A percentile compares a stretch with the other conserved stretches of the same genome.
Conservation (phyloP, 2,113 vertebrate genomes). For the Zeus faber region DNA sequence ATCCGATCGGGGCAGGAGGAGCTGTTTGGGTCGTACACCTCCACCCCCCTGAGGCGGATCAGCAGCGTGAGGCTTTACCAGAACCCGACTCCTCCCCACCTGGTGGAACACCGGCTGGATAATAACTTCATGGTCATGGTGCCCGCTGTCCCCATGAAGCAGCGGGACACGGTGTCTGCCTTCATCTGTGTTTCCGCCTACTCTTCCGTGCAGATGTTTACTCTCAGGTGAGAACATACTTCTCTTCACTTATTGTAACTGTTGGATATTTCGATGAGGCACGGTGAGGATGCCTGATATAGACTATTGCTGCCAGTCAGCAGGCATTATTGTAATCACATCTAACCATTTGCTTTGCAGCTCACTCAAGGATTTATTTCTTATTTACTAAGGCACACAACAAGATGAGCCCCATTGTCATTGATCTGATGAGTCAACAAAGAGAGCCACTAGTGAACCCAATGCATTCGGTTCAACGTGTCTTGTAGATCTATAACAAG, state of each 20-base stretch:
- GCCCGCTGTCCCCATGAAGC: conserved; percentile 82
- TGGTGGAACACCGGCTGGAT: conserved; percentile 83
- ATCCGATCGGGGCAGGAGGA: conserved; percentile 83
- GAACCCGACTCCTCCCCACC: conserved; percentile 71
- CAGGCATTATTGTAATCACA: no score
- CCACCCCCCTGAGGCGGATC: conserved; percentile 80
- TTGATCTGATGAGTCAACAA: not conserved
- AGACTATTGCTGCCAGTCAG: no score
- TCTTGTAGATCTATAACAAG: no score
- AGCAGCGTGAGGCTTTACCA: conserved; percentile 80
- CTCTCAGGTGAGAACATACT: conserved; percentile 80
- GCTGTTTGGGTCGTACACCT: conserved; percentile 64
- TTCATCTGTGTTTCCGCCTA: conserved; percentile 79
- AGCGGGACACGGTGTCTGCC: conserved; percentile 84
- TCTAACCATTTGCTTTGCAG: no score
- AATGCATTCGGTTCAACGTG: not conserved
- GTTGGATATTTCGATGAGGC: no score
- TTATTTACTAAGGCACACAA: no score
- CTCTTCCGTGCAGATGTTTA: conserved; percentile 87
- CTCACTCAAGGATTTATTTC: no score
- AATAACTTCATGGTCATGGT: conserved; percentile 82
- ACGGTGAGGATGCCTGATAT: no score
- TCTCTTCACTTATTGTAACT: conserved; percentile 12
- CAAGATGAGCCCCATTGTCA: not conserved
- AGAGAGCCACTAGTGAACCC: not conserved